These are phyloP conservation scores for Menidia beryllina DNA, from an alignment of 2,113 vertebrate genomes.

Conservation along the genomic window DNA sequence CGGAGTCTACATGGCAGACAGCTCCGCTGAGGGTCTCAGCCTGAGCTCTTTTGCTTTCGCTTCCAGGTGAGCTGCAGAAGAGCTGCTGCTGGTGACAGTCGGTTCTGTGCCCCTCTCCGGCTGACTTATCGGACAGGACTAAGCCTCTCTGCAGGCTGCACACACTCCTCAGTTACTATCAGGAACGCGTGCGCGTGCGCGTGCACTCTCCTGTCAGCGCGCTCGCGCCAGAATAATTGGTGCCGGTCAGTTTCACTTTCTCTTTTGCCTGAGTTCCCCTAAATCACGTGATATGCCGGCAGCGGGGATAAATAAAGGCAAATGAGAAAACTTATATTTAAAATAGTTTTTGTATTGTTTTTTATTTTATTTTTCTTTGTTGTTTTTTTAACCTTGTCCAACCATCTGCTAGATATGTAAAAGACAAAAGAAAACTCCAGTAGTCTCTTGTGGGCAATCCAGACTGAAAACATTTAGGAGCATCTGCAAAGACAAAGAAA, in stretches of 20 bases:
- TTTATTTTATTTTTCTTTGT: no score
- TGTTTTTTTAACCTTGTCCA: neutral
- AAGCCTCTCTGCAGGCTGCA: no score
- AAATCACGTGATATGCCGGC: constrained; percentile 74
- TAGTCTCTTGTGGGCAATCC: no score
- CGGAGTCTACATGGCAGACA: neutral
- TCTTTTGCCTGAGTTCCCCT: neutral
- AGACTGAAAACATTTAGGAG: no score
- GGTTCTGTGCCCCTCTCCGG: no score
- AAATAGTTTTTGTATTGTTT: no score
- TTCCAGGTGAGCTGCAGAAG: neutral
- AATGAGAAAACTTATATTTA: no score
- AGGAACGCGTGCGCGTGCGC: neutral
- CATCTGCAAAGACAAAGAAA: no score
- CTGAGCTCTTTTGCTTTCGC: neutral
- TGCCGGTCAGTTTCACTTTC: constrained; percentile 39
- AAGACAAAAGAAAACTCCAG: no score
- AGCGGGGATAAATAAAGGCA: neutral
- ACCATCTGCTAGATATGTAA: no score
- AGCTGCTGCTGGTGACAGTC: neutral
- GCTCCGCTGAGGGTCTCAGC: neutral
- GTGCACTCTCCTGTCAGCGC: neutral
- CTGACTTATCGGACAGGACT: no score
- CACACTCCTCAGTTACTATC: neutral
- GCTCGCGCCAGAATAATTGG: constrained; percentile 1